These are phyloP conservation scores for Tachina grossa DNA, from an alignment of 2,888 invertebrate genomes.

Conservation along the genomic window DNA sequence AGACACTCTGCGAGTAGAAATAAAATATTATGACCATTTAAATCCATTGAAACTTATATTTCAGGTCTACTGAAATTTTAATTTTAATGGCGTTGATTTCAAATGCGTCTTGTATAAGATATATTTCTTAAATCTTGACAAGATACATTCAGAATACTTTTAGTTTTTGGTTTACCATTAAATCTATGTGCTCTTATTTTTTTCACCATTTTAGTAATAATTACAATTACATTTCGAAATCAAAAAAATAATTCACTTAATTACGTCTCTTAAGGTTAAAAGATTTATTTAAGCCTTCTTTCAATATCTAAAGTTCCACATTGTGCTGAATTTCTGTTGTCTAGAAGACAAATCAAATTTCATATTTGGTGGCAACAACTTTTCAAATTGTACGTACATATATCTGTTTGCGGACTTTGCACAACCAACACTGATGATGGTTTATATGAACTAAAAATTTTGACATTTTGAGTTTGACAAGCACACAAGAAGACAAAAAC, in stretches of 20 bases:
- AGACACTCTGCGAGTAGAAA: too few species aligned
- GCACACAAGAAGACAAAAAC: slow-evolving; percentile 16
- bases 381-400: slow-evolving; percentile 12
- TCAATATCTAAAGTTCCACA: not conserved
- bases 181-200: too few species aligned
- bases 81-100: too few species aligned
- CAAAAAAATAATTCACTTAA: not conserved
- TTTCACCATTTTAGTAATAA: too few species aligned
- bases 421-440: not conserved
- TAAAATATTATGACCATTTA: too few species aligned
- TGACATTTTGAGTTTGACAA: slow-evolving; percentile 49
- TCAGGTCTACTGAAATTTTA: too few species aligned
- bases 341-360: not conserved
- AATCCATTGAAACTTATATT: too few species aligned
- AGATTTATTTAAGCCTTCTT: not conserved
- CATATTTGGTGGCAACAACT: slow-evolving; percentile 30
- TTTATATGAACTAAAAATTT: slow-evolving; percentile 8
- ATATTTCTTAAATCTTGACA: too few species aligned
- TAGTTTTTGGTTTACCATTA: too few species aligned
- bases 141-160: too few species aligned
- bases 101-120: too few species aligned
- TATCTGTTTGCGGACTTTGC: not conserved
- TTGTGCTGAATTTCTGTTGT: not conserved
- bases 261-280: not conserved
- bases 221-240: not conserved